Percentiles rank a stretch among this genome's conserved stretches.
Conservation (phyloP, 2,113 vertebrate genomes). For the Cyphomyrus plagiostoma region DNA sequence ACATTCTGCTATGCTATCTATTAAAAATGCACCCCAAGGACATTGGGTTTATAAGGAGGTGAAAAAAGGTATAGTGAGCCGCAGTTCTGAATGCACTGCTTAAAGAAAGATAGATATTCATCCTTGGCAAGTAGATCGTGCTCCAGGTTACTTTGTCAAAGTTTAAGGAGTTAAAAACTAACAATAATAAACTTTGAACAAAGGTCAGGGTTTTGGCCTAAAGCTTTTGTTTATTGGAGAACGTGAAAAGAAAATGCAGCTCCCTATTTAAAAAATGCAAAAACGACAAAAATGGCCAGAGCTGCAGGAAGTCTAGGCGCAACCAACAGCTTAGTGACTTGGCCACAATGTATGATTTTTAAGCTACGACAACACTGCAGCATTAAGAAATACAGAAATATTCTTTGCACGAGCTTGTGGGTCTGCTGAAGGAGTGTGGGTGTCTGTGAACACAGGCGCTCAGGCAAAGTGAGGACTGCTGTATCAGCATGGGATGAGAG, state of each 20-base stretch:
- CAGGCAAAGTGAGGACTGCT: constrained; percentile 19
- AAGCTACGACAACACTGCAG: neutral
- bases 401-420: neutral
- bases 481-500: constrained; percentile 20
- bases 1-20: constrained; percentile 3
- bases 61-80: constrained; percentile 17
- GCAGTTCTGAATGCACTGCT: neutral
- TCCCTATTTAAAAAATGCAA: neutral
- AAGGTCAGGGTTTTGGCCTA: constrained; percentile 22
- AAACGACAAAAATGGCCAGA: neutral
- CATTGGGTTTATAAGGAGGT: neutral
- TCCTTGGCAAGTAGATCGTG: constrained; percentile 23
- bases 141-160: neutral
- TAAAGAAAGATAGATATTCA: neutral
- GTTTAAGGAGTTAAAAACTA: neutral
- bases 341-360: neutral
- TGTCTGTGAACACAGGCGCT: neutral
- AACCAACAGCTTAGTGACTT: neutral
- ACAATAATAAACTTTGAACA: neutral
- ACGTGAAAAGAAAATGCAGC: neutral
- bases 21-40: constrained; percentile 15
- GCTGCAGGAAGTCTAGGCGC: too few species aligned
- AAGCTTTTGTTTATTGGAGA: neutral
- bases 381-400: neutral
- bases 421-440: neutral